Evolutionary conservation across 2,113 vertebrate genomes (phyloP), one percentile per base, ranked within the genome.

Genomic region (Gasterosteus nipponicus): DNA sequence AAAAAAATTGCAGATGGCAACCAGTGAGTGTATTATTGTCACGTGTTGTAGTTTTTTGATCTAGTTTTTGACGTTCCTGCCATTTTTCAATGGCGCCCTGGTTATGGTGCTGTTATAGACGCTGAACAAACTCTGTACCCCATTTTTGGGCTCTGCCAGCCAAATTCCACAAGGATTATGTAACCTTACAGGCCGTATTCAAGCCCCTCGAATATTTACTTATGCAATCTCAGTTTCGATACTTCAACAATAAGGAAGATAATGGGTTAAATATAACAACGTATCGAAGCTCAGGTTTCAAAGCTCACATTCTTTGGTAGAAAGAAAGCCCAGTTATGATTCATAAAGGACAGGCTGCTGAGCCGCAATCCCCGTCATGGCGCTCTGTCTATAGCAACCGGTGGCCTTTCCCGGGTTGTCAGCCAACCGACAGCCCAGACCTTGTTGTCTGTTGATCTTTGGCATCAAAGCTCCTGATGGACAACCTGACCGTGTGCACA

Each of bases 181-280:
- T 88, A 88, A 92, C 86, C 53, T 86, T 65, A 62, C 65, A 86
- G 54, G 65, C 77, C 47, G 80, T 60, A 57, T 88, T 83, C 69
- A 63, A 67, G 54, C 67, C 67, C 60, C 66, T 73, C 22, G 51
- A 84, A 84, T 77, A 69, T 77, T 63, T 57, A 44, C 84, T 93
- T 92, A 92, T 90, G 92, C 91, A 94, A 93, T 78, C 58, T 53
- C 80, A 79, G 81, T 90, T 91, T 78, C 89, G 87, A 86, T 78
- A 80, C 91, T 92, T 92, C 82, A 81, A 62, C 75, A 86, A 83
- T 69, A 29, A 78, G 77, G 67, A 77, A 53, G 46, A 61, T 31
- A 11, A 3, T 1, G 8, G 46, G 81, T 82, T 79, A 54, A 80
- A 73, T 81, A 19, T 46, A 16, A 78, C 38, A 44, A 61, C 39